Conservation (phyloP, 2,797 vertebrate species). For the Tapirus indicus region DNA sequence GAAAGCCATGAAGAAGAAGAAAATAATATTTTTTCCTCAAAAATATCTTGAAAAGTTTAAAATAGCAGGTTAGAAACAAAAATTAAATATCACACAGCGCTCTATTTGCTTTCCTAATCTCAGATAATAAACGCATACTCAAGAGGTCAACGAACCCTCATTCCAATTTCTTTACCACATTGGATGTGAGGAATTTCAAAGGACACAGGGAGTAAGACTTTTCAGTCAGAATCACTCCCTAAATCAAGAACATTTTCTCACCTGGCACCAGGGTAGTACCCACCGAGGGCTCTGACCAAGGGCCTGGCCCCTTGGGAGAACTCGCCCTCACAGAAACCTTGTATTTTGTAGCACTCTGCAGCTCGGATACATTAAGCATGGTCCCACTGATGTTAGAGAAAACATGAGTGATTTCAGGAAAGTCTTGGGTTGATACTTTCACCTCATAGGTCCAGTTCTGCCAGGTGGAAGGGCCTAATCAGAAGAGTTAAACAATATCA, state of each 20-base stretch:
- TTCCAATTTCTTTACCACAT: not conserved
- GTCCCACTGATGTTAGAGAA: constrained; percentile 82
- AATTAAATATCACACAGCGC: not conserved
- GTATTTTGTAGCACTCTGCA: constrained; percentile 83
- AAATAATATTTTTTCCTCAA: not conserved
- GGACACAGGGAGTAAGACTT: not conserved
- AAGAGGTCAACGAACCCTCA: not conserved
- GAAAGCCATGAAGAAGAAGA: not conserved
- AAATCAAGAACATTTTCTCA: constrained; percentile 76
- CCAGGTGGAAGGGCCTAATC: constrained; percentile 89
- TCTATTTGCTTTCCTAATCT: not conserved
- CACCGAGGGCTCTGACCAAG: constrained; percentile 83
- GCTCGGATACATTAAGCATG: constrained; percentile 73
- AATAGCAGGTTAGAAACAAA: not conserved
- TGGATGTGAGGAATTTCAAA: not conserved
- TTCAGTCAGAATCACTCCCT: not conserved
- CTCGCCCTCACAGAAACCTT: constrained; percentile 86
- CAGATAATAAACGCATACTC: not conserved
- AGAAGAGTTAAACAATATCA: constrained; percentile 41
- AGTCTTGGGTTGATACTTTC: constrained; percentile 78
- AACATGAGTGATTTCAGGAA: constrained; percentile 62
- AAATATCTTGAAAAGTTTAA: not conserved
- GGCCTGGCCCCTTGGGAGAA: constrained; percentile 87
- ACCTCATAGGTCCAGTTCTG: constrained; percentile 90
- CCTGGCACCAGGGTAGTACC: constrained; percentile 88